A percentile compares a stretch with the other conserved stretches of the same genome.
These are phyloP conservation scores for Apistogramma diplotaenia DNA, from an alignment of 2,113 vertebrate species.

Conservation along the genomic window DNA sequence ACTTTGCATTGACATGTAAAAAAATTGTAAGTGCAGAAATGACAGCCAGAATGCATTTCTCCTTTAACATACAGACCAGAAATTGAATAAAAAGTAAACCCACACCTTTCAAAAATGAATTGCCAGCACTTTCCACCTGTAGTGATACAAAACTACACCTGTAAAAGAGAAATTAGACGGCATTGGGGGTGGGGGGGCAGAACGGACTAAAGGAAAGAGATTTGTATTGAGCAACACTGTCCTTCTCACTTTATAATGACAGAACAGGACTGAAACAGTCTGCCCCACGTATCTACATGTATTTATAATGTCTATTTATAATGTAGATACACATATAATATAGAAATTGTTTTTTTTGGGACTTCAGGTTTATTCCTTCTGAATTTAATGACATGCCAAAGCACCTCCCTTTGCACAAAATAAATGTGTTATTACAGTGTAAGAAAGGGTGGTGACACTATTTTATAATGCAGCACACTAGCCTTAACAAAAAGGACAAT, in stretches of 20 bases:
- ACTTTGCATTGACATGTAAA: background rate
- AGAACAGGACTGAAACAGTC: background rate
- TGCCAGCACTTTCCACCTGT: background rate
- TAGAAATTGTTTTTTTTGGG: conserved; percentile 2
- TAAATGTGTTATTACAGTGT: rapidly evolving
- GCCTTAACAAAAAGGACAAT: background rate
- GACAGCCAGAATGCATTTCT: background rate
- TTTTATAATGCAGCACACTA: background rate
- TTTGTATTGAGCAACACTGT: background rate
- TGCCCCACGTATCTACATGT: background rate
- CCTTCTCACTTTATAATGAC: background rate
- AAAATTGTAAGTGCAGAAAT: background rate
- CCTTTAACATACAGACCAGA: background rate
- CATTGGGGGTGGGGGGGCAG: background rate
- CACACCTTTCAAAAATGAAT: background rate
- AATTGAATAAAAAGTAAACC: background rate
- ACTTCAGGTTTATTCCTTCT: background rate
- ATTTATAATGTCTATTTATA: background rate
- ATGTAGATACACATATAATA: background rate
- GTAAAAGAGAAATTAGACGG: background rate
- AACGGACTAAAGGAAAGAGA: background rate
- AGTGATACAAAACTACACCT: background rate
- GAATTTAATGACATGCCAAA: too few relatives aligned
- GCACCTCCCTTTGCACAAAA: background rate
- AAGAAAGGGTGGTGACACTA: background rate